These are phyloP conservation scores for Hydrotaea cyrtoneurina DNA, from an alignment of 2,888 invertebrate species.

Conservation along the genomic window DNA sequence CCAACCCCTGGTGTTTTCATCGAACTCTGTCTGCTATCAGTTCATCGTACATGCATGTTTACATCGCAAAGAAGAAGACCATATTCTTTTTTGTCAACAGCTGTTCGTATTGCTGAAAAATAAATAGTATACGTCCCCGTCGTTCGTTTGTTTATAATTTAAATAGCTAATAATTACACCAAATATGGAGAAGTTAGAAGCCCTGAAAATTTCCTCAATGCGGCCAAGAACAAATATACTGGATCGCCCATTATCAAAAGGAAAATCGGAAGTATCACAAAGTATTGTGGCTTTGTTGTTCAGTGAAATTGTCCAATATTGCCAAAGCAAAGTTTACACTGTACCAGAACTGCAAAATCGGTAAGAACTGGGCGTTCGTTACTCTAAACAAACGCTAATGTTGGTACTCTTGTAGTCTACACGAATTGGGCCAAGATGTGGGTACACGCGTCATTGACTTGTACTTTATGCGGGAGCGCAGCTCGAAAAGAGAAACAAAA, in stretches of 20 bases:
- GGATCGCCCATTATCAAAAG: constrained; percentile 95
- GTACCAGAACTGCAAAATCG: constrained; percentile 97
- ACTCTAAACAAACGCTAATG: background rate
- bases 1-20: too few species aligned
- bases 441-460: constrained; percentile 96
- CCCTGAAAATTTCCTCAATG: constrained; percentile 79
- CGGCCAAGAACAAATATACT: constrained; percentile 84
- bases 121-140: too few species aligned
- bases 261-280: constrained; percentile 94
- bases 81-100: too few species aligned
- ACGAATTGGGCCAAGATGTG: constrained; percentile 97
- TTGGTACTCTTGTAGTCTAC: constrained; percentile 84
- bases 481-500: constrained; percentile 96
- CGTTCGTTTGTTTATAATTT: too few species aligned
- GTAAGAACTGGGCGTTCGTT: constrained; percentile 82
- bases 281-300: constrained; percentile 97
- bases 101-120: too few species aligned
- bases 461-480: constrained; percentile 95
- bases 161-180: background rate
- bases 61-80: too few species aligned
- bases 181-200: constrained; percentile 78
- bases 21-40: too few species aligned
- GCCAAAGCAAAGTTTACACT: constrained; percentile 96
- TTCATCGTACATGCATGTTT: too few species aligned
- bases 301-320: constrained; percentile 99